Base-by-base conservation (phyloP, 2,888 invertebrate species). In the Platycheirus albimanus region DNA sequence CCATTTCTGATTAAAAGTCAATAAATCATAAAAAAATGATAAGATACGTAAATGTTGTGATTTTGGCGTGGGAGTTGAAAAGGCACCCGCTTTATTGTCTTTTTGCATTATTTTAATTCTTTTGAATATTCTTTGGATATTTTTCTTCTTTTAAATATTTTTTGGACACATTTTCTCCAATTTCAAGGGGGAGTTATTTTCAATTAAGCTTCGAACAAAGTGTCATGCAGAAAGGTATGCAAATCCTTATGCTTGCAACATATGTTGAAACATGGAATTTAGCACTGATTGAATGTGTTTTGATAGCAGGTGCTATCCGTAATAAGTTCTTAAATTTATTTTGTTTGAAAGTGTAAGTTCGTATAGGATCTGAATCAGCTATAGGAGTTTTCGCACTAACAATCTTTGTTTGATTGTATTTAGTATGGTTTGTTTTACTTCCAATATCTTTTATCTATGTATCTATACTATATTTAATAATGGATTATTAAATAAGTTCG, bases 1-100 rank as follows among this genome's bases (percentile, higher is more conserved):
- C 74, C 66, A 79, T 66, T 84, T 79, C 79, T 84, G 84, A 84
- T 84, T 84, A 84, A 84, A 84, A 79, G 75, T 84, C 84, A 84
- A 84, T 84, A 84, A 84, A 84, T 84, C 84, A 84, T 69, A 71
- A 67, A 74, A 83, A n/a, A 83, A 78, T 67, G 72, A 72, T 69
- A 78, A 67, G 78, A 78, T 67, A 78, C 36, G 61, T 54, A 74
- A 11, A 28, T 58, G n/a, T 38, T 49, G 8, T 11, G 11, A 13
- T 10, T 49, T 49, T 15, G 0, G 1, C 15, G 17, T 17, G 28
- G 11, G 17, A 24, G 58, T 15, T 17, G n/a, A n/a, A n/a, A n/a
- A n/a, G n/a, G n/a, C n/a, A n/a, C n/a, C n/a, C 4, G 8, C 47
- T 51, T 52, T 45, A 24, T 5, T 45, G 47, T 52, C 13, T 13